These are phyloP conservation scores for Philopedon plagiatum DNA, from an alignment of 2,888 invertebrate genomes.

Conservation along the genomic window DNA sequence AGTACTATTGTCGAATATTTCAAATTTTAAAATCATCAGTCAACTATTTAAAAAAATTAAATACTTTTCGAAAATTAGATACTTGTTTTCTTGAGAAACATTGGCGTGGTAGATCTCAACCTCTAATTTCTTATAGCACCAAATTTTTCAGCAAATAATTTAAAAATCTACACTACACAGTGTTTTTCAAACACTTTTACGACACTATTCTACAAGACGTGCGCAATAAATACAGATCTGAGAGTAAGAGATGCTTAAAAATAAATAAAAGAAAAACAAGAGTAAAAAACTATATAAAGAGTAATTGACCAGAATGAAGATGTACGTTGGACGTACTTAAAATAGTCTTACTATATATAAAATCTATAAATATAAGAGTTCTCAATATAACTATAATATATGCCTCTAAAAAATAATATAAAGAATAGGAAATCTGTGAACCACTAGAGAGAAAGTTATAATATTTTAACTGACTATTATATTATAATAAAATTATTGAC, in stretches of 20 bases:
- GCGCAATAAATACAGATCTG: background rate
- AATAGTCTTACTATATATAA: constrained; percentile 18
- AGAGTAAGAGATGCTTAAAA: constrained; percentile 7
- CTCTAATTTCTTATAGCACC: constrained; percentile 24
- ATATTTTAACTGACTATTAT: background rate
- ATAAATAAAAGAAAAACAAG: constrained; percentile 13
- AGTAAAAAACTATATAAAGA: constrained; percentile 5
- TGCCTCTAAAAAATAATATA: constrained; percentile 14
- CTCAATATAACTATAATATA: background rate
- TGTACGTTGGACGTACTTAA: constrained; percentile 23
- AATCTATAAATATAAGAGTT: constrained; percentile 3
- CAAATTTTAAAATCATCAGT: too few species aligned
- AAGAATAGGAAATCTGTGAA: constrained; percentile 6
- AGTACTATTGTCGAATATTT: too few species aligned
- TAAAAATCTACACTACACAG: background rate
- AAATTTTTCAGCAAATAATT: constrained; percentile 27
- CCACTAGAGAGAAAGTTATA: background rate
- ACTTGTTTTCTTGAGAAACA: background rate
- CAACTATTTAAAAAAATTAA: too few species aligned
- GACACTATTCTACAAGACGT: background rate
- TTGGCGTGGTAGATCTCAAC: background rate
- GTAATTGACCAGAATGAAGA: constrained; percentile 32
- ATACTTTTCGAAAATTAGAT: too few species aligned
- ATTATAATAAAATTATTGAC: too few species aligned
- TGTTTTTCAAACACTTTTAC: background rate